Base-by-base conservation (phyloP, 2,888 invertebrate genomes). In the Sicus ferrugineus region DNA sequence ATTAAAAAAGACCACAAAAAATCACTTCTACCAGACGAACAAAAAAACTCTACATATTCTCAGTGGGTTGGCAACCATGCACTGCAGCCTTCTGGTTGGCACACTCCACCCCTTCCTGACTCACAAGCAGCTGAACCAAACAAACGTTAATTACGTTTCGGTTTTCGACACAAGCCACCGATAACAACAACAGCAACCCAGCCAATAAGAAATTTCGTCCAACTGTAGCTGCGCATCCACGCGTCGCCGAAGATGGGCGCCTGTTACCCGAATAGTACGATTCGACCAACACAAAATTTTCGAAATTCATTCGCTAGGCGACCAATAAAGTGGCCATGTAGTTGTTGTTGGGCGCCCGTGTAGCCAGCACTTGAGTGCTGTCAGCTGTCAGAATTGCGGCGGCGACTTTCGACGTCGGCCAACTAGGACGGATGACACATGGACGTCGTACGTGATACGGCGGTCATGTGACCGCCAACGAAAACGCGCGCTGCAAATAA, bases 221-320 rank as follows among this genome's bases (percentile, higher is more conserved):
- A 81, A 82, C 82, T 82, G 81, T 78, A 79, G 75, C 82, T 80
- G 77, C 74, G 78, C 80, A 71, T 75, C 72, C 79, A 77, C 79
- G 74, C 72, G 69, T 74, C 26, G 0, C 0, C 0, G 50, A 26
- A 72, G 59, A 78, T 84, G 83, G 0, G 76, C 74, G 75, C 84
- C 84, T 80, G 76, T 69, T 82, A 74, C 72, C 73, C 79, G 78
- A 82, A 83, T 83, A 83, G 81, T 84, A 78, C 78, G 80, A 84
- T 84, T 84, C 84, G 85, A 84, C 84, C 81, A 84, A 84, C 84
- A 84, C 84, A 82, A 84, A 83, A 80, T 84, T 83, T 84, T 83
- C 83, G 81, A 82, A 82, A 81, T 83, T 82, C 78, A 74, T 74
- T 73, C 70, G 19, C 70, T 70, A 73, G 73, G 75, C 80, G 75